These are phyloP conservation scores for Scrobipalpa costella DNA, from an alignment of 2,888 invertebrate species.

Conservation along the genomic window DNA sequence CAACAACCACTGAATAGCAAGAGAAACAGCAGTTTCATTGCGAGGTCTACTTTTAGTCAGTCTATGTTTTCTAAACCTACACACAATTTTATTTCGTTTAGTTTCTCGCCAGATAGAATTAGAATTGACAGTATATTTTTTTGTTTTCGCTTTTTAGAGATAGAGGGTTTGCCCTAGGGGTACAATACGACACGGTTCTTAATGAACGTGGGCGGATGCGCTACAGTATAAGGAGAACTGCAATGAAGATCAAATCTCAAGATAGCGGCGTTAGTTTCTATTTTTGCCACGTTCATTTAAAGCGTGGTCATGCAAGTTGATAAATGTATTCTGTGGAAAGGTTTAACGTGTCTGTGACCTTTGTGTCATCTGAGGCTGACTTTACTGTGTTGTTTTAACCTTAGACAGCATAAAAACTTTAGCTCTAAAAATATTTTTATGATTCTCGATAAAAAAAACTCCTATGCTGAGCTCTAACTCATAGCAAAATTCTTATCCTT, in stretches of 20 bases:
- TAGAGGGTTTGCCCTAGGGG: background rate
- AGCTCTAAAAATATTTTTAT: background rate
- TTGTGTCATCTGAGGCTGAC: background rate
- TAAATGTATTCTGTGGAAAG: constrained; percentile 5
- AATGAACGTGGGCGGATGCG: too few relatives aligned
- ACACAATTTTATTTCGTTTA: constrained; percentile 3
- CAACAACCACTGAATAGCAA: too few relatives aligned
- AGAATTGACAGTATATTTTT: constrained; percentile 5
- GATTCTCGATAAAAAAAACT: too few relatives aligned
- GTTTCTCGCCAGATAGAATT: constrained; percentile 5
- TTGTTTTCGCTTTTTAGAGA: constrained; percentile 1
- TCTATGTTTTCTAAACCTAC: background rate
- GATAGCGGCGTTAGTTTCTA: too few relatives aligned
- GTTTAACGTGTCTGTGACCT: constrained; percentile 16
- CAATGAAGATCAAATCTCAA: too few relatives aligned
- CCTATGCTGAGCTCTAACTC: too few relatives aligned
- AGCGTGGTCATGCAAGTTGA: background rate
- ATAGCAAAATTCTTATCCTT: too few relatives aligned
- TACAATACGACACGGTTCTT: too few relatives aligned
- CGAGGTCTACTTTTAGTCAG: background rate
- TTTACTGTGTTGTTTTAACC: background rate
- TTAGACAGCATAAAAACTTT: background rate
- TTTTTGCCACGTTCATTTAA: too few relatives aligned
- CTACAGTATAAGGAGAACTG: too few relatives aligned
- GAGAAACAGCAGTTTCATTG: background rate